These are phyloP conservation scores for Kryptolebias ocellatus DNA, from an alignment of 2,797 vertebrate genomes.

Conservation along the genomic window DNA sequence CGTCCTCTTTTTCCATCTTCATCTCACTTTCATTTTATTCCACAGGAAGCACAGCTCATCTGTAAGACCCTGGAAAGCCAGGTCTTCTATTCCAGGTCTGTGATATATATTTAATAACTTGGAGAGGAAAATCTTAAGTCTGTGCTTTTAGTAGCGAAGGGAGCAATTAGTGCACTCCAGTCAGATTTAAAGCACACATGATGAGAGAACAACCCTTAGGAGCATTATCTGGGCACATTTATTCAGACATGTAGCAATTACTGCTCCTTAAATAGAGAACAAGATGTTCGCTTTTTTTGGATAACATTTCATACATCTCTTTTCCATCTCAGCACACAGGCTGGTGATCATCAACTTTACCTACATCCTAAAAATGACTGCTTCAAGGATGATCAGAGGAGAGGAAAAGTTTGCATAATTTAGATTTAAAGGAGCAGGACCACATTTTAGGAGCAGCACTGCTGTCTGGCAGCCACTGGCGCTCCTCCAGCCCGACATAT, in stretches of 20 bases:
- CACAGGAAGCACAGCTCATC: slow-evolving; percentile 29
- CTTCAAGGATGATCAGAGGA: slow-evolving; percentile 25
- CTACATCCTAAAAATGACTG: slow-evolving; percentile 23
- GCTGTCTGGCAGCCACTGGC: slow-evolving; percentile 43
- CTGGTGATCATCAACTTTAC: slow-evolving; percentile 29
- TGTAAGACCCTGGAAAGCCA: slow-evolving; percentile 14
- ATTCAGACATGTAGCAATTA: slow-evolving; percentile 24
- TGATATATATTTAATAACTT: slow-evolving; percentile 20
- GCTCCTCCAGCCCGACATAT: slow-evolving; percentile 43
- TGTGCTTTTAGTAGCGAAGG: slow-evolving; percentile 18
- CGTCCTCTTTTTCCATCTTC: slow-evolving; percentile 7
- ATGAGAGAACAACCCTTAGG: slow-evolving; percentile 18
- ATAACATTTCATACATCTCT: not conserved
- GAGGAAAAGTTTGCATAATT: slow-evolving; percentile 63
- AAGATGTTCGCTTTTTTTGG: slow-evolving; percentile 9
- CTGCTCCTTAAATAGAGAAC: slow-evolving; percentile 12
- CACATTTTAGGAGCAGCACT: slow-evolving; percentile 18
- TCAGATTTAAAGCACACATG: slow-evolving; percentile 1
- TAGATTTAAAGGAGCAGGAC: slow-evolving; percentile 51
- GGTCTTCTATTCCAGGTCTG: not conserved
- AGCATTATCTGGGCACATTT: slow-evolving; percentile 7
- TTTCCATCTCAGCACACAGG: slow-evolving; percentile 1
- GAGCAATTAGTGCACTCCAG: slow-evolving; percentile 2
- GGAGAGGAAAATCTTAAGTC: slow-evolving; percentile 19
- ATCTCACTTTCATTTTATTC: slow-evolving; percentile 5